Evolutionary conservation across 2,888 invertebrate genomes (phyloP), one percentile per base, ranked within the genome.

Genomic region (Brachylomia viminalis): DNA sequence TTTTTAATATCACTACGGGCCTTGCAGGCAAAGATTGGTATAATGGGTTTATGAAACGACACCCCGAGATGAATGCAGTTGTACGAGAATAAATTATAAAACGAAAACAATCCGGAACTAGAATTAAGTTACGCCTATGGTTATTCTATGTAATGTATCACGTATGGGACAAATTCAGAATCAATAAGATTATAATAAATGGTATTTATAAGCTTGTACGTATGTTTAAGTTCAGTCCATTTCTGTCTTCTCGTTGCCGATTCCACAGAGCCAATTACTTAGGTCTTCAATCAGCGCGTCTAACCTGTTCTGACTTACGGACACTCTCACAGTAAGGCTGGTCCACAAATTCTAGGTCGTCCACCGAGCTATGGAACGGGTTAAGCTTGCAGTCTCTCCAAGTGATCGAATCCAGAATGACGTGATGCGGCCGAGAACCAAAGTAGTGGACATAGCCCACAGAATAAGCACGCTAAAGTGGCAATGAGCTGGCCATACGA

Each of bases 1-100:
- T 15, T 23, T 79, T 79, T 45, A 58, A 71, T 38, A 42, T 17
- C 3, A 45, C 13, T 27, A 56, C 23, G 1, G 75, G 75, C 11
- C 33, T 70, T 38, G 80, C 77, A 11, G 72, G 77, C 20, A 10
- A 0, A 15, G 3, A 58, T 5, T 79, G 7, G 6, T 33, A 33
- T 33, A 13, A 33, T 33, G 59, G 59, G 6, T 79, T 79, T 77
- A 23, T 77, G 15, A 17, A 49, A 1, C 52, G 77, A 10, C 38
- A 72, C 11, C 72, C 79, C 1, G 54, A 70, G 30, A 4, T 77
- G 1, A 62, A 54, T 20, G 15, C 76, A 15, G 6, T 42, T 30
- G 4, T 38, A 6, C 1, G 7, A 27, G 8, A 11, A n/a, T n/a
- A n/a, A n/a, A 42, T 8, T 10, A 1, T 10, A 38, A 30, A 17